phyloP scores from a whole-genome alignment of 2,113 vertebrate genomes.

The Laterallus jamaicensis region DNA sequence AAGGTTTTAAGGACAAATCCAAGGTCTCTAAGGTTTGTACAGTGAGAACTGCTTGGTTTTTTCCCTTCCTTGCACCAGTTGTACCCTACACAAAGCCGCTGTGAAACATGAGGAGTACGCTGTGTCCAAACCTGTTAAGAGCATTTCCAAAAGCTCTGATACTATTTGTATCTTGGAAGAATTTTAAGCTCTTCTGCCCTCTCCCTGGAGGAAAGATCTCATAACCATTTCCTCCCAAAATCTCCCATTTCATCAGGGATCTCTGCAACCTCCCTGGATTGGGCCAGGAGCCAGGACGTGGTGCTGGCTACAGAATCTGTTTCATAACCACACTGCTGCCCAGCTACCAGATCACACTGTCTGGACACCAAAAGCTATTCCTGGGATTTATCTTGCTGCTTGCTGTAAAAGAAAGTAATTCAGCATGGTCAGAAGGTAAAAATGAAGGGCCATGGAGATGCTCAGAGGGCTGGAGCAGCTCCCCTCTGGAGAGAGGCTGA shows the following conservation, averaged over 20 bases:
- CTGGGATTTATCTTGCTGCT: not conserved
- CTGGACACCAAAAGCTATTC: not conserved
- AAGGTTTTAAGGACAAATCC: not conserved
- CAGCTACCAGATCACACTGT: not conserved
- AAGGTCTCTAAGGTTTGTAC: not conserved
- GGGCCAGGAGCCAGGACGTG: not conserved
- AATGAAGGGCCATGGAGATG: not conserved
- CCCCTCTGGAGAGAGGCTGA: too few species aligned
- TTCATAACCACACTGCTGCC: not conserved
- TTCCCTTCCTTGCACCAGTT: not conserved
- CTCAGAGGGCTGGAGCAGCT: too few species aligned
- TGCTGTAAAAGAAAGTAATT: not conserved
- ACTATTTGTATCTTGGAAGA: not conserved
- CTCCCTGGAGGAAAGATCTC: constrained; percentile 28
- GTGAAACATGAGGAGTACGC: not conserved
- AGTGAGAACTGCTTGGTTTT: not conserved
- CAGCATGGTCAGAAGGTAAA: not conserved
- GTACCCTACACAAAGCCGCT: not conserved
- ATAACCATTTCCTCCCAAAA: not conserved
- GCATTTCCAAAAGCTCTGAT: not conserved
- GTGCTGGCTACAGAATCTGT: not conserved
- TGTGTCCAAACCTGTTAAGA: not conserved
- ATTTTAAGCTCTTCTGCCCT: not conserved
- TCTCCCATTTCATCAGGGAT: not conserved
- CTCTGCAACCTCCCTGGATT: not conserved